A percentile compares a stretch with the other conserved stretches of the same genome.
phyloP scores from a whole-genome alignment of 2,888 invertebrate genomes.

The Nasonovia ribisnigri region DNA sequence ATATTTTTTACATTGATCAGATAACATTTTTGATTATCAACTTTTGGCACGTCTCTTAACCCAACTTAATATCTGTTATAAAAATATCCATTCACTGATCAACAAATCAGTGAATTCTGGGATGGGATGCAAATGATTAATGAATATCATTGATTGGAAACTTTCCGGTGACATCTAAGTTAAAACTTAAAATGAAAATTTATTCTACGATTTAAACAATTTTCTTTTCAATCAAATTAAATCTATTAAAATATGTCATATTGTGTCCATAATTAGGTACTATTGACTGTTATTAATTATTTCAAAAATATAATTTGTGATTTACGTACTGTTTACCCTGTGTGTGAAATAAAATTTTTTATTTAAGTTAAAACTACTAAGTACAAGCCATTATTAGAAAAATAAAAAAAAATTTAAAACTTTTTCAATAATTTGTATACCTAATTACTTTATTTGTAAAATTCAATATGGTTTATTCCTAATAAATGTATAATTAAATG shows the following conservation, averaged over 20 bases:
- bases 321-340: background rate
- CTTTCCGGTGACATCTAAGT: background rate
- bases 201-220: background rate
- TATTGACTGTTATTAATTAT: background rate
- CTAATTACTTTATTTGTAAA: background rate
- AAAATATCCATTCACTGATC: background rate
- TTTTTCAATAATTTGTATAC: background rate
- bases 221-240: background rate
- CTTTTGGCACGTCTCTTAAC: background rate
- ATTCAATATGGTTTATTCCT: background rate
- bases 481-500: background rate
- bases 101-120: background rate
- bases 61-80: background rate
- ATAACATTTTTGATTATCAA: background rate
- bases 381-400: background rate
- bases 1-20: constrained; percentile 2
- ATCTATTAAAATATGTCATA: background rate
- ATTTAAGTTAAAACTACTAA: background rate
- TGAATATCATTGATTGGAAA: background rate
- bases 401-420: background rate
- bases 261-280: background rate
- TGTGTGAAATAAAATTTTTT: background rate
- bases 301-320: background rate
- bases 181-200: background rate
- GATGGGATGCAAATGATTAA: background rate